Percentiles rank a stretch among this genome's conserved stretches.
These are phyloP conservation scores for Chaenogobius annularis DNA, from an alignment of 2,113 vertebrate genomes.

Conservation along the genomic window DNA sequence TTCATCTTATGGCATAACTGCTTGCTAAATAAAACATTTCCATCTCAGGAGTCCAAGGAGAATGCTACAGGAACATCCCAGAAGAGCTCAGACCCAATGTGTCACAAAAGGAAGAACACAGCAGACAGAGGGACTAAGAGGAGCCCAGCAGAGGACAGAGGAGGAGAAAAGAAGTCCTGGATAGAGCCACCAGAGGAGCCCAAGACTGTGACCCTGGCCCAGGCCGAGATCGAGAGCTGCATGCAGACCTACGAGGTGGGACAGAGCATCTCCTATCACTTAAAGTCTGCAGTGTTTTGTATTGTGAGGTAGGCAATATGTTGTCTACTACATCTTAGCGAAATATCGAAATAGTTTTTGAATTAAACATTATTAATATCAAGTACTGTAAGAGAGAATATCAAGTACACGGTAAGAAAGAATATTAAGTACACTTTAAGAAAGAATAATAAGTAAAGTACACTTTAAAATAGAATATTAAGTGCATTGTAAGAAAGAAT, in stretches of 20 bases:
- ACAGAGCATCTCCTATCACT: not conserved
- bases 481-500: too few relatives aligned
- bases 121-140: conserved; percentile 53
- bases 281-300: too few relatives aligned
- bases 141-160: conserved; percentile 38
- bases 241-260: conserved; percentile 94
- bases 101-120: conserved; percentile 58
- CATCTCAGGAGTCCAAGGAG: conserved; percentile 53
- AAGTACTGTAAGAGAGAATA: too few relatives aligned
- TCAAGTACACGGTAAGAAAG: too few relatives aligned
- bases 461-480: too few relatives aligned
- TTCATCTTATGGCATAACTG: too few relatives aligned
- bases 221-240: conserved; percentile 95
- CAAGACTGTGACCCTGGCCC: conserved; percentile 80
- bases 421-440: too few relatives aligned
- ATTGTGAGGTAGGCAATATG: too few relatives aligned
- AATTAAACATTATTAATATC: too few relatives aligned
- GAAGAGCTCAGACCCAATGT: conserved; percentile 44
- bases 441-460: too few relatives aligned
- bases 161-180: conserved; percentile 85
- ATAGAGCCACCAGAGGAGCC: conserved; percentile 90
- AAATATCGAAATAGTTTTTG: too few relatives aligned
- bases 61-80: conserved; percentile 15
- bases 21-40: not conserved
- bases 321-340: too few relatives aligned